These are phyloP conservation scores for Varanus komodoensis DNA, from an alignment of 2,113 vertebrate species.

Conservation along the genomic window DNA sequence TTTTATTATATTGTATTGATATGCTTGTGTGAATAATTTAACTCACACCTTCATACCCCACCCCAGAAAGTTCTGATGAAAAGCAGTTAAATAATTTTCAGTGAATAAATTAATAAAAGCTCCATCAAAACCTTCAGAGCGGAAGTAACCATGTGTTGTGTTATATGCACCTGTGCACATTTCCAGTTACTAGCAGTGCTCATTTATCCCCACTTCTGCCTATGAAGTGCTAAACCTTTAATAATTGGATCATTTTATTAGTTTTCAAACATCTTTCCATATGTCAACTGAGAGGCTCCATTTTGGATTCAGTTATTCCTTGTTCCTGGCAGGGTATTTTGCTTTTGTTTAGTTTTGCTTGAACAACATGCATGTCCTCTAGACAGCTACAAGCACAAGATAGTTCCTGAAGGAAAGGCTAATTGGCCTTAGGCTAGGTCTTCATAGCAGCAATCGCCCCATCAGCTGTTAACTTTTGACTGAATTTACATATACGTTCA, in stretches of 20 bases:
- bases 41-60: neutral
- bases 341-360: conserved; percentile 25
- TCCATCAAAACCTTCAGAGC: neutral
- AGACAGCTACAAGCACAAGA: conserved; percentile 22
- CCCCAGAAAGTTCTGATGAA: neutral
- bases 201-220: neutral
- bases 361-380: neutral
- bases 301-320: neutral
- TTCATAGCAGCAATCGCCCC: neutral
- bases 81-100: too few relatives aligned
- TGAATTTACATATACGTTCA: neutral
- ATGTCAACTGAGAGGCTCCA: neutral
- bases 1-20: neutral
- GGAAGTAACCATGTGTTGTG: too few relatives aligned
- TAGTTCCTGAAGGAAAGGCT: conserved; percentile 39
- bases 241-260: neutral
- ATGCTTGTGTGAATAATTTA: neutral
- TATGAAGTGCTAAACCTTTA: neutral
- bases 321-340: neutral
- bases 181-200: neutral
- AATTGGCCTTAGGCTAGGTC: conserved; percentile 49
- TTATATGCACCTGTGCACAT: too few relatives aligned
- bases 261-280: neutral
- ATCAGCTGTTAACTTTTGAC: neutral
- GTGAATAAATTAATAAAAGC: too few relatives aligned